Percentiles rank a stretch among this genome's conserved stretches.
phyloP scores from a whole-genome alignment of 2,113 vertebrate genomes.

The Diphyllodes magnificus region DNA sequence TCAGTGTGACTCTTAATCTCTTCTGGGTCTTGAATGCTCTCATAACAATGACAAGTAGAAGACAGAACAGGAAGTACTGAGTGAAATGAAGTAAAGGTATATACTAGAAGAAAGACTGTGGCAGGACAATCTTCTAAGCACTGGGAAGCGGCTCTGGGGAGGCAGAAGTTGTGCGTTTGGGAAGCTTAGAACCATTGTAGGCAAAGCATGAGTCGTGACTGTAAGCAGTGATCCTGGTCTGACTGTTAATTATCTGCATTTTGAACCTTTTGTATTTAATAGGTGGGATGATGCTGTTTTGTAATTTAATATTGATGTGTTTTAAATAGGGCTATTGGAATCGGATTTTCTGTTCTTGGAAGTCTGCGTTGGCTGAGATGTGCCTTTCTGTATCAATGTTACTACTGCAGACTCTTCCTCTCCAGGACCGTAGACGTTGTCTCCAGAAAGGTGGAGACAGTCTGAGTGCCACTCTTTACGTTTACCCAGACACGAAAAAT shows the following conservation, averaged over 20 bases:
- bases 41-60: background rate
- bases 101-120: background rate
- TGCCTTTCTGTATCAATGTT: background rate
- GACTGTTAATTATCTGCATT: background rate
- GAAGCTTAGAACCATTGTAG: background rate
- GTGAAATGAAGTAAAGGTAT: background rate
- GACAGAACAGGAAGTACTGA: background rate
- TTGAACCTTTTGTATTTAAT: background rate
- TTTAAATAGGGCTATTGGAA: background rate
- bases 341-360: background rate
- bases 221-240: background rate
- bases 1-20: background rate
- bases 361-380: background rate
- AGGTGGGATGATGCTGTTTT: background rate
- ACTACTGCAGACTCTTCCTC: background rate
- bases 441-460: background rate
- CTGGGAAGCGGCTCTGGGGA: background rate
- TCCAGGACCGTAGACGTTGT: rapidly evolving
- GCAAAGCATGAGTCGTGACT: background rate
- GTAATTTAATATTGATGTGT: background rate
- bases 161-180: background rate
- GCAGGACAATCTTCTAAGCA: background rate
- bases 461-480: background rate
- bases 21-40: background rate
- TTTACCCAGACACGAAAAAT: background rate